Evolutionary conservation across 2,113 vertebrate genomes (phyloP), one percentile per base, ranked within the genome.

Genomic region (Ancistrus triradiatus): DNA sequence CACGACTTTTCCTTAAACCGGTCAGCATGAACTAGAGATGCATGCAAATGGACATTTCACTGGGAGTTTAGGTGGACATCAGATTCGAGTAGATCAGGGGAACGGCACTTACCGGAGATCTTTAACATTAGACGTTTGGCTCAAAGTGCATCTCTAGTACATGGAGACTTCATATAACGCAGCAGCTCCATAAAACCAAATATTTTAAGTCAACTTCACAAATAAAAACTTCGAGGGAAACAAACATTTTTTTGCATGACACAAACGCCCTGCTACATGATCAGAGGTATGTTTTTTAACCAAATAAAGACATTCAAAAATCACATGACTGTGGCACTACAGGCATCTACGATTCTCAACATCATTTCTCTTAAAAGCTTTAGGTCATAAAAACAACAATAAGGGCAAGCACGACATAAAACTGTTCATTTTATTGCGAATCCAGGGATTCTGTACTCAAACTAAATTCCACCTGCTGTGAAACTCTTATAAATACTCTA

Each of bases 401-500:
- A 33, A 11, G 38, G 44, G 42, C 48, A 78, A 72, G 56, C 71
- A 68, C 17, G 75, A 76, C 65, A 74, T 47, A 76, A 73, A 77
- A 75, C 76, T 68, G 52, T 82, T 83, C 46, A 64, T 78, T 63
- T 87, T 85, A 86, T 81, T 74, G 74, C 46, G 77, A 89, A 86
- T 82, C 82, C 75, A 81, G 74, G 84, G 83, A 85, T 84, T 83
- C 85, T 78, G 74, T 72, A 79, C 66, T 81, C 74, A 17, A 60
- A 59, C 47, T 75, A 79, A 81, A 82, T 82, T 81, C 83, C 85
- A 86, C 80, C 59, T 42, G 42, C 24, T 18, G 84, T 85, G 87
- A 86, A 88, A 86, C 82, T 37, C 70, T 81, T 83, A 86, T 86
- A 87, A 88, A 88, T 87, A 87, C 80, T 78, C 75, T 79, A 84